Percentiles rank a stretch among this genome's conserved stretches.
phyloP scores from a whole-genome alignment of 2,888 invertebrate genomes.

The Monoplex corrugatus region DNA sequence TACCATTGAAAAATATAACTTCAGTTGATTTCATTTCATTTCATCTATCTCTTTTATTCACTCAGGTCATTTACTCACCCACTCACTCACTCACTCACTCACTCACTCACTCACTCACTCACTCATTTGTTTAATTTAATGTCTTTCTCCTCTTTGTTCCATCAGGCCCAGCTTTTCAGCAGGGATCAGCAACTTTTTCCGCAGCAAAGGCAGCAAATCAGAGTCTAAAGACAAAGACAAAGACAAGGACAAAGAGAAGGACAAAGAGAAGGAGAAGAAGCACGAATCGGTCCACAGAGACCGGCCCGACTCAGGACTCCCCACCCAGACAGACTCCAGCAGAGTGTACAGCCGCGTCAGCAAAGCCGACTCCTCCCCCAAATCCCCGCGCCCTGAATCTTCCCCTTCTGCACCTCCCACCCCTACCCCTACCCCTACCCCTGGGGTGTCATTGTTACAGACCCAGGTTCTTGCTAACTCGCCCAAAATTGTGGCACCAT shows the following conservation, averaged over 20 bases:
- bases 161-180: not conserved
- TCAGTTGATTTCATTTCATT: too few species aligned
- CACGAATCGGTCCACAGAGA: conserved; percentile 52
- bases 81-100: too few species aligned
- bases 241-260: conserved; percentile 31
- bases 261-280: conserved; percentile 54
- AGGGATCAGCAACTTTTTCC: conserved; percentile 37
- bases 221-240: conserved; percentile 30
- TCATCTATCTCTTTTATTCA: too few species aligned
- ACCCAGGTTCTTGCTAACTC: not conserved
- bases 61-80: too few species aligned
- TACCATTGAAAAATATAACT: too few species aligned
- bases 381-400: not conserved
- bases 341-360: conserved; percentile 25
- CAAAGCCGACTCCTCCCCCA: conserved; percentile 17
- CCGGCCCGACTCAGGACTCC: conserved; percentile 26
- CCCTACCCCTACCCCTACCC: not conserved
- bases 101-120: not conserved
- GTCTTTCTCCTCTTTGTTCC: not conserved
- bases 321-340: conserved; percentile 37
- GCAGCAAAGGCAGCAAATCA: conserved; percentile 11
- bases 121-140: not conserved
- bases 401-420: not conserved
- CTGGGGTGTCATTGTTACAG: not conserved
- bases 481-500: not conserved